These are phyloP conservation scores for Stigmatopora nigra DNA, from an alignment of 2,113 vertebrate genomes.

Conservation along the genomic window DNA sequence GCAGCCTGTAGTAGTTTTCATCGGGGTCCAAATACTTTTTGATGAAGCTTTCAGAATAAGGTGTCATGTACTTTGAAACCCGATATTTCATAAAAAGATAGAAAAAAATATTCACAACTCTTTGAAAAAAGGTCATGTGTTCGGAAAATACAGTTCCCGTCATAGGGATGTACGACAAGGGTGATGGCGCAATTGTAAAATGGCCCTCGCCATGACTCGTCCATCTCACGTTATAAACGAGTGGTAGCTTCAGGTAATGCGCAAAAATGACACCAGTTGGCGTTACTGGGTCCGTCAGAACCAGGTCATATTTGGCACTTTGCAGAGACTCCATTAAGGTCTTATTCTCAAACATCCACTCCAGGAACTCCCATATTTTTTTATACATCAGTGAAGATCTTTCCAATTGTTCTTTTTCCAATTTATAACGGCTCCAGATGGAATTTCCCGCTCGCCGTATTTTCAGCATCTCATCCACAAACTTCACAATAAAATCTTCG, in stretches of 20 bases:
- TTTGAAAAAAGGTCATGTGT: constrained; percentile 62
- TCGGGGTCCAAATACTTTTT: constrained; percentile 55
- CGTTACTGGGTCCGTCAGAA: constrained; percentile 48
- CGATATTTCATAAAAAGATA: constrained; percentile 4
- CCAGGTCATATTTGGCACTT: constrained; percentile 50
- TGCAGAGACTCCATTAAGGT: constrained; percentile 26
- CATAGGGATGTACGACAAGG: constrained; percentile 52
- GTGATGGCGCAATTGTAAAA: constrained; percentile 55
- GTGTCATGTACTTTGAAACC: not conserved
- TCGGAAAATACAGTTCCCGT: constrained; percentile 41
- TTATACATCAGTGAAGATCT: not conserved
- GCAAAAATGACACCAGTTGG: constrained; percentile 45
- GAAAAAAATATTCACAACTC: constrained; percentile 43
- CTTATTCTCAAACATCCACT: constrained; percentile 40
- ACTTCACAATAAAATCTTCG: constrained; percentile 23
- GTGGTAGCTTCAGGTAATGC: constrained; percentile 49
- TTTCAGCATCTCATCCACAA: constrained; percentile 22
- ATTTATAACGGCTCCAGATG: constrained; percentile 26
- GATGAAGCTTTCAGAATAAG: constrained; percentile 10
- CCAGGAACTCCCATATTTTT: constrained; percentile 11
- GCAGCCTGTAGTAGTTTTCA: constrained; percentile 37
- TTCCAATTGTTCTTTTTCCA: constrained; percentile 31
- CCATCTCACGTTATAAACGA: constrained; percentile 63
- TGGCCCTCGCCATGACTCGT: constrained; percentile 54
- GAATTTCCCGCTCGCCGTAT: constrained; percentile 35